Base-by-base conservation (phyloP, 2,797 vertebrate genomes). In the Malurus splendens region DNA sequence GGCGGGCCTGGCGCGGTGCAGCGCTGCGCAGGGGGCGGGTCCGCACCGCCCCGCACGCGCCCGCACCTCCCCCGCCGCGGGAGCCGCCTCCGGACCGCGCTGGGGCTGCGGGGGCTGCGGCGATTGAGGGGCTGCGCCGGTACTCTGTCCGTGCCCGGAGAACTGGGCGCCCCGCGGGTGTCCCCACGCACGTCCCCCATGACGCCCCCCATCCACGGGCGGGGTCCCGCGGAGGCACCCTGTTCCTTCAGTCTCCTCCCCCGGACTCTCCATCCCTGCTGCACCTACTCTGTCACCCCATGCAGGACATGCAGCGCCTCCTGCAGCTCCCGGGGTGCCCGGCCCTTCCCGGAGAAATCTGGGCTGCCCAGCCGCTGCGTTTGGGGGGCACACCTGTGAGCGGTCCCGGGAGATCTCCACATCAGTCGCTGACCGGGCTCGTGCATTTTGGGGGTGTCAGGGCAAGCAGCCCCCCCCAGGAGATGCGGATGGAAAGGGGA, bases 341-440 rank as follows among this genome's bases (percentile, higher is more conserved):
- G 20, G 36, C 10, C 24, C 32, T 41, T 72, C 47, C 13, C 2
- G n/a, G 11, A 36, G 51, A 10, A 2, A 2, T 3, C 56, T 10
- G 25, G 28, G 25, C 18, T 30, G 36, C 28, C 32, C 32, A 3
- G 5, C 32, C 27, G 24, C 28, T 18, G 44, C 13, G 5, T 38
- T 30, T 9, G 48, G 6, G 14, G 11, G n/a, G 6, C 39, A 8
- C 62, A 13, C 5, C 36, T 14, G 1, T n/a, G 10, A 61, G 44
- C 14, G 2, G 22, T 7, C 47, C 25, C 18, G 4, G 57, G 48
- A 23, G 36, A 39, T 8, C 32, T 42, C 25, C 36, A 1, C 9
- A 7, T 5, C 47, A 3, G 6, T 24, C 4, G 8, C 22, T 6
- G 42, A 17, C 2, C 23, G 1, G 5, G 5, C 7, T 17, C 6